Base-by-base conservation (phyloP, 1,140 invertebrate species). In the Drosophila nasuta region DNA sequence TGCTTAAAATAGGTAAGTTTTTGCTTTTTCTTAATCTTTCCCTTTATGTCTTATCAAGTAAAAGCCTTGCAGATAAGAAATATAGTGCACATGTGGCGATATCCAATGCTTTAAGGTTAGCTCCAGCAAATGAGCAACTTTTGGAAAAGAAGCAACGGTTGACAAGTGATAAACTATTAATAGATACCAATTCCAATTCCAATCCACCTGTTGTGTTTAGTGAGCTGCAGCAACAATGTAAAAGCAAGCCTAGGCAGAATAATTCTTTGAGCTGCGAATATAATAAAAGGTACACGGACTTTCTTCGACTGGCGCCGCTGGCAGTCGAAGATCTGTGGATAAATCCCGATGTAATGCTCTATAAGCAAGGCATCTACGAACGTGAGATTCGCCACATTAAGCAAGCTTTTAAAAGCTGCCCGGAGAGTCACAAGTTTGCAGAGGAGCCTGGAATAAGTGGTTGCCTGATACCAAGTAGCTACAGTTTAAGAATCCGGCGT, bases 291-390 rank as follows among this genome's bases (percentile, higher is more conserved):
- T 94, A 94, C 95, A 52, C 96, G 97, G 35, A 8, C 0, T 97
- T 96, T 83, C 93, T 98, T 1, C 94, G 94, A 69, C 93, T 99
- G 17, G 96, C 96, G 0, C 98, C 97, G 0, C 94, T 98, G 52
- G 98, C 98, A 92, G 95, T 97, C 82, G 98, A 99, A 93, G 95
- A 97, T 78, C 94, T 96, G n/a, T 96, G 96, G 91, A 92, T 96
- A 1, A 94, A 97, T 7, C 98, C 98, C 0, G 94, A 95, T 59
- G 96, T 99, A 69, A 94, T 97, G 33, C 93, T 99, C 10, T 99
- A 96, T 93, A 96, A 98, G 92, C 95, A 98, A 82, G 95, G 98
- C 11, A 95, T 99, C 59, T 95, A 94, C 64, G 97, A 99, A 82
- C 89, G 93, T 1, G 98, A 99, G 93, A 99, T 99, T 63, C 94